Evolutionary conservation across 1,140 invertebrate genomes (phyloP).

Genomic region (Leguminivora glycinivorella): DNA sequence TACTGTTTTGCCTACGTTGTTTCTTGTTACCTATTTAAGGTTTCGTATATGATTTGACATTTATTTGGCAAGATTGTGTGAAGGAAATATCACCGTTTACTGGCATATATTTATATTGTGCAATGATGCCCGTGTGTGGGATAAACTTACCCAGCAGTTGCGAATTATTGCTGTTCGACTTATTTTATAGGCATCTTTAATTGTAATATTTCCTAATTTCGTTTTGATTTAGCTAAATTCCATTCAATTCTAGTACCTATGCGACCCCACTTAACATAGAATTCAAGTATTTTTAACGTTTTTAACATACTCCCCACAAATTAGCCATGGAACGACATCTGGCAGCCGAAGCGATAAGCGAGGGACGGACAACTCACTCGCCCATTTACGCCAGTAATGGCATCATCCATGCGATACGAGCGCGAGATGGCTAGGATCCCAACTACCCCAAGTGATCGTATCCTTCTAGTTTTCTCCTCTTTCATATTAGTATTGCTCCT

Average conservation of each 20-base stretch:
- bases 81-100: background rate
- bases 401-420: constrained; percentile 1
- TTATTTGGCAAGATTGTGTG: background rate
- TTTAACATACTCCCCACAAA: constrained; percentile 7
- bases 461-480: background rate
- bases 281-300: background rate
- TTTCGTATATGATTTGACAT: background rate
- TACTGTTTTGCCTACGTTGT: background rate
- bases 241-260: background rate
- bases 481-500: constrained; percentile 1
- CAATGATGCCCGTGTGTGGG: background rate
- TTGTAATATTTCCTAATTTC: too few species aligned
- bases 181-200: too few species aligned
- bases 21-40: background rate
- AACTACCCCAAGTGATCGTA: constrained; percentile 14
- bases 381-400: constrained; percentile 23
- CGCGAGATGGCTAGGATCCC: background rate
- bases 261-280: background rate
- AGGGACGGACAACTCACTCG: constrained; percentile 24
- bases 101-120: background rate
- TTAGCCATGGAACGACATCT: constrained; percentile 1
- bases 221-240: too few species aligned
- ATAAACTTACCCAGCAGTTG: background rate
- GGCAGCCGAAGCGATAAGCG: constrained; percentile 8
- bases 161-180: too few species aligned